Evolutionary conservation across 2,888 invertebrate genomes (phyloP).

Genomic region (Drosophila longiperda): DNA sequence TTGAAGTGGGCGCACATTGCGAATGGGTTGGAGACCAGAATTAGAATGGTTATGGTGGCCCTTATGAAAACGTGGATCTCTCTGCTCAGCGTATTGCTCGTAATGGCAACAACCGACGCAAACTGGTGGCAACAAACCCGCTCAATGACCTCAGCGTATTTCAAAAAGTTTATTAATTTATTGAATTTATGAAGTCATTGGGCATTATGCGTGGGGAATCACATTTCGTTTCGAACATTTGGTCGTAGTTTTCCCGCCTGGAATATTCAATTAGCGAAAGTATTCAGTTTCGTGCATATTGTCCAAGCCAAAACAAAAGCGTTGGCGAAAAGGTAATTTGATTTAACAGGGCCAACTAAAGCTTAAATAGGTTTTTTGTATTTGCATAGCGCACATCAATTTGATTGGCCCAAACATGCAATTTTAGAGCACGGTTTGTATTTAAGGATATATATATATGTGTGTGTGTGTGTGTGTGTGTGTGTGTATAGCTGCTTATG

Average conservation of each 20-base stretch:
- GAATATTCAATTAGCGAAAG: slow-evolving; percentile 66
- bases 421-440: slow-evolving; percentile 15
- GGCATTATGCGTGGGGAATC: slow-evolving; percentile 73
- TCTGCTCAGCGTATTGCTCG: slow-evolving; percentile 16
- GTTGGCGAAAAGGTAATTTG: slow-evolving; percentile 67
- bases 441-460: neutral
- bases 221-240: slow-evolving; percentile 44
- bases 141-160: slow-evolving; percentile 80
- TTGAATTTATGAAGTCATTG: slow-evolving; percentile 81
- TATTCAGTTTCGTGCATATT: slow-evolving; percentile 72
- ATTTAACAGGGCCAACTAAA: slow-evolving; percentile 60
- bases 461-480: neutral
- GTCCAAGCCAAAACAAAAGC: slow-evolving; percentile 25
- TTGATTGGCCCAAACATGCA: slow-evolving; percentile 25
- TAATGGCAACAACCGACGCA: slow-evolving; percentile 45
- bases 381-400: slow-evolving; percentile 55
- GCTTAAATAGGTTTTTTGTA: slow-evolving; percentile 30
- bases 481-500: neutral
- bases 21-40: slow-evolving; percentile 68
- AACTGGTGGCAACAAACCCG: slow-evolving; percentile 36
- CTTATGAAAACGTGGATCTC: slow-evolving; percentile 23
- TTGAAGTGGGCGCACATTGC: slow-evolving; percentile 61
- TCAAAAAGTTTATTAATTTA: slow-evolving; percentile 80
- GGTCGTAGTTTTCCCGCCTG: slow-evolving; percentile 17
- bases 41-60: slow-evolving; percentile 24